phyloP scores from a whole-genome alignment of 2,113 vertebrate species.

The Macheiramphus alcinus region DNA sequence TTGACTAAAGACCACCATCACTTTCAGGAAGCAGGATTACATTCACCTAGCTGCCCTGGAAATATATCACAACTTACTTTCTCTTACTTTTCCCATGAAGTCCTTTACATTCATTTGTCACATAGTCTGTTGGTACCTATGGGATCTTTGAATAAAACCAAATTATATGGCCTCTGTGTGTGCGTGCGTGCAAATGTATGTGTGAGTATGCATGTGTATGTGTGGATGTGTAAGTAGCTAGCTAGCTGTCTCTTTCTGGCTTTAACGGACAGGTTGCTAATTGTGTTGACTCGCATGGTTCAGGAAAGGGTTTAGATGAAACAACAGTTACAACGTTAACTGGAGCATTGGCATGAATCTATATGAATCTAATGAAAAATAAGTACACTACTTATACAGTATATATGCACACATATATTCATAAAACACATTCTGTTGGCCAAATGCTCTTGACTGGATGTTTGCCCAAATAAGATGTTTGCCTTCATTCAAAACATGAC shows the following conservation, averaged over 20 bases:
- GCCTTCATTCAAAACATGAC: not conserved
- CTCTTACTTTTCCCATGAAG: not conserved
- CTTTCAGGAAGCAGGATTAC: slow-evolving; percentile 8
- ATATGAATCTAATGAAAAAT: not conserved
- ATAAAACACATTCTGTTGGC: not conserved
- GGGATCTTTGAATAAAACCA: not conserved
- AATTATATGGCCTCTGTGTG: not conserved
- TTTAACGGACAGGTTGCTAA: not conserved
- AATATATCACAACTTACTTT: not conserved
- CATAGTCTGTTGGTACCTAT: not conserved
- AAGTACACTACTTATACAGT: not conserved
- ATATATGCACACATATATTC: not conserved
- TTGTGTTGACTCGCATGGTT: not conserved
- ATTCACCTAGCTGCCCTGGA: not conserved
- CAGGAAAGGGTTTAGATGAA: not conserved
- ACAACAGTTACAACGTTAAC: not conserved
- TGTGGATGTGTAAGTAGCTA: not conserved
- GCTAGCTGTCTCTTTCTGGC: not conserved
- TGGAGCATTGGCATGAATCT: not conserved
- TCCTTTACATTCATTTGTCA: not conserved
- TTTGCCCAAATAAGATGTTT: not conserved
- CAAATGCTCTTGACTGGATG: not conserved
- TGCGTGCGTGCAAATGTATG: not conserved
- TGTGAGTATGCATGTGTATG: not conserved
- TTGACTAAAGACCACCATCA: not conserved